Base-by-base conservation (phyloP, 2,888 invertebrate species). In the Bruchidius siliquastri region DNA sequence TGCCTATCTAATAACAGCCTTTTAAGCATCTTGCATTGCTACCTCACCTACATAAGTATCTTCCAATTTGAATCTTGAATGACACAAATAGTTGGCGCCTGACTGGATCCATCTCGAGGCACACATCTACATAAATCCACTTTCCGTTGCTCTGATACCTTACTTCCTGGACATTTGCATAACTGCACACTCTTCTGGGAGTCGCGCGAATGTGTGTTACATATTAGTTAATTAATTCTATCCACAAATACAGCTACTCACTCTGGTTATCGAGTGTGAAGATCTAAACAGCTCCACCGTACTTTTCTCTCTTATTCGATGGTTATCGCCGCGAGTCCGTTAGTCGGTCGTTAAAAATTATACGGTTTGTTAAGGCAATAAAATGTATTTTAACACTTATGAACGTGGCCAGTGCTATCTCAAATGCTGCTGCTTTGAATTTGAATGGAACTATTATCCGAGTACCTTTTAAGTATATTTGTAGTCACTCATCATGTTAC, bases 301-400 rank as follows among this genome's bases (percentile, higher is more conserved):
- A 22, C 69, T 26, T 26, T 69, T 49, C 49, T 69, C 22, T 69
- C 22, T 69, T 69, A 26, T 69, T 21, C 20, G 69, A 69, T 69
- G 26, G 69, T 69, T 69, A 69, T 69, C 69, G 22, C 20, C 20
- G 20, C 69, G 22, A 26, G 18, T 69, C 69, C 69, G 69, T 69
- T 69, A 69, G 69, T 69, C 4, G 69, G 69, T 22, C 69, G 21
- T 26, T 69, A 69, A 69, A 69, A 69, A 69, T 69, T 69, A 69
- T 26, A 69, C 69, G 69, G 69, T 69, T 26, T 69, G 69, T 26
- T 22, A 21, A n/a, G 21, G 69, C 69, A 69, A 26, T 69, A n/a
- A 69, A 69, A 69, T 69, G 26, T 69, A 69, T 69, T 69, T 69
- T 69, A 69, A 69, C 30, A 69, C 69, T 69, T 21, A 22, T 21